Percentiles rank a stretch among this genome's conserved stretches.
phyloP scores from a whole-genome alignment of 2,888 invertebrate species.

The Zele albiditarsus region DNA sequence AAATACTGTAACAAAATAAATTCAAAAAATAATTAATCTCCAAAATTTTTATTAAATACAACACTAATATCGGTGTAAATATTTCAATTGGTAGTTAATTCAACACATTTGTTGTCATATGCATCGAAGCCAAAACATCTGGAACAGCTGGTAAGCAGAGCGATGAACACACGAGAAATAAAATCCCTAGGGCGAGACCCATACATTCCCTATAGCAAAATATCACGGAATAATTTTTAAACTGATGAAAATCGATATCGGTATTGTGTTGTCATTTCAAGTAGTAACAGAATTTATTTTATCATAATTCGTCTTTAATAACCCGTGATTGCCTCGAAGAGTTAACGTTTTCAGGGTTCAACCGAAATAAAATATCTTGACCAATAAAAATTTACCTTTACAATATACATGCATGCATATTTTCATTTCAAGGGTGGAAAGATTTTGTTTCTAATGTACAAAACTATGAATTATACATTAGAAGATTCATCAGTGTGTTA shows the following conservation, averaged over 20 bases:
- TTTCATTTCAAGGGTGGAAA: not conserved
- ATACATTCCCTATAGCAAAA: not conserved
- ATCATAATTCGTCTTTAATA: not conserved
- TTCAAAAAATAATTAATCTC: not conserved
- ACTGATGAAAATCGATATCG: not conserved
- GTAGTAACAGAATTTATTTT: too few relatives aligned
- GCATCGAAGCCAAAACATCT: not conserved
- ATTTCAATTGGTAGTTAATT: not conserved
- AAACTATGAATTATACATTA: conserved; percentile 59
- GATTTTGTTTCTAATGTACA: conserved; percentile 55
- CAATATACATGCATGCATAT: too few relatives aligned
- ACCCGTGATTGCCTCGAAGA: not conserved
- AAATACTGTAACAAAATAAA: not conserved
- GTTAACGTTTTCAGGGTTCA: not conserved
- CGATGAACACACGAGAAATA: not conserved
- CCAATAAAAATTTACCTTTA: too few relatives aligned
- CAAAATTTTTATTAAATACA: not conserved
- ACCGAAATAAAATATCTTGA: too few relatives aligned
- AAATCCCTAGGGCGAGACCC: not conserved
- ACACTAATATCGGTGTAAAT: not conserved
- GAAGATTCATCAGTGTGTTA: conserved; percentile 35
- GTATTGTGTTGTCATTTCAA: not conserved
- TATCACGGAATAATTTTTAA: not conserved
- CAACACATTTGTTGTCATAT: not conserved
- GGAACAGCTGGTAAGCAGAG: not conserved